Conservation (phyloP, 2,113 vertebrate genomes). For the Scalopus aquaticus region DNA sequence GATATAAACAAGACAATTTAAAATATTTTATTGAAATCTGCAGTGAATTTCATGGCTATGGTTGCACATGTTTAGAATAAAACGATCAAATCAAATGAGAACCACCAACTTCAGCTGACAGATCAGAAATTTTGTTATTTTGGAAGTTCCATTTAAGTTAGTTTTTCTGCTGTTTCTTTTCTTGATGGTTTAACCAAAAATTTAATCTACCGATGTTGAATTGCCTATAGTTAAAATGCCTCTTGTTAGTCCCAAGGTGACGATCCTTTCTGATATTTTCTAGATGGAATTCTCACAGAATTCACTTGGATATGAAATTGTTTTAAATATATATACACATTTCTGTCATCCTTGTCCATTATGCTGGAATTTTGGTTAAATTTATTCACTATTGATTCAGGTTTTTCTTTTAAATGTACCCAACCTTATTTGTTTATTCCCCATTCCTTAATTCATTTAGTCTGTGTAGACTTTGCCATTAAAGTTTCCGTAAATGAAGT, state of each 20-base stretch:
- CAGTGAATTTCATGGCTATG: slow-evolving; percentile 41
- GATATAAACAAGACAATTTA: slow-evolving; percentile 7
- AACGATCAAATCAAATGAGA: slow-evolving; percentile 37
- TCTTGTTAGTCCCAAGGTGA: background rate
- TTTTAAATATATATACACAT: slow-evolving; percentile 38
- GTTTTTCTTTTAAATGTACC: background rate
- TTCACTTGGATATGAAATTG: background rate
- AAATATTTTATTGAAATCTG: background rate
- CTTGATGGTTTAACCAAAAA: background rate
- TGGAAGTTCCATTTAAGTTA: background rate
- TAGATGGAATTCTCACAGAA: slow-evolving; percentile 37
- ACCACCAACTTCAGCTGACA: background rate
- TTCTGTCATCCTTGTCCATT: background rate
- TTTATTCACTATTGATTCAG: background rate
- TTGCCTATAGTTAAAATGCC: background rate
- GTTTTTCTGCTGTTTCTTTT: background rate
- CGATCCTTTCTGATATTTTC: slow-evolving; percentile 25
- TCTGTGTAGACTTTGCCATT: background rate
- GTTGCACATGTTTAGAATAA: slow-evolving; percentile 15
- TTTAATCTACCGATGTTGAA: background rate
- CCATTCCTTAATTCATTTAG: background rate
- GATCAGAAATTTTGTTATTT: slow-evolving; percentile 16
- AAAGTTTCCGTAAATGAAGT: slow-evolving; percentile 57
- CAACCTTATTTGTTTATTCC: background rate
- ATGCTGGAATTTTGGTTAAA: background rate